Evolutionary conservation across 2,888 invertebrate genomes (phyloP).

Genomic region (Conus canariensis): DNA sequence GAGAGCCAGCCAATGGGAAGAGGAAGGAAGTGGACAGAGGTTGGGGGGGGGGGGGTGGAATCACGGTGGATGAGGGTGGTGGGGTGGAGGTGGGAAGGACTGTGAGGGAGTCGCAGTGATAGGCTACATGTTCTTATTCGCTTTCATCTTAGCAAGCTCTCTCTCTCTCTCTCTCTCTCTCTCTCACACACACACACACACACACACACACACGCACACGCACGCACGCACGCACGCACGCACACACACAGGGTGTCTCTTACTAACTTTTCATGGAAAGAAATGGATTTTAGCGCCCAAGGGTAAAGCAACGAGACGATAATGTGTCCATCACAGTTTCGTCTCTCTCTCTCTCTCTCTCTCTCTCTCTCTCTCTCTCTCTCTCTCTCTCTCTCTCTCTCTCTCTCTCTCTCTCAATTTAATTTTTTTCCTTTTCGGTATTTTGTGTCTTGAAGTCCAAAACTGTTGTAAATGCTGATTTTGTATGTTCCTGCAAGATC

Average conservation of each 20-base stretch:
- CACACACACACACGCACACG: not conserved
- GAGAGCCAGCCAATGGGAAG: too few relatives aligned
- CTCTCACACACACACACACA: conserved; percentile 23
- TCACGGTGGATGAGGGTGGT: too few relatives aligned
- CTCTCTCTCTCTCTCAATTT: not conserved
- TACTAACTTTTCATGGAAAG: not conserved
- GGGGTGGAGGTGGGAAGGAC: too few relatives aligned
- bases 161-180: not conserved
- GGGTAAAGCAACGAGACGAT: too few relatives aligned
- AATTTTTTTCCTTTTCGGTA: not conserved
- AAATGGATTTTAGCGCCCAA: too few relatives aligned
- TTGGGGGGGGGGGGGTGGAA: too few relatives aligned
- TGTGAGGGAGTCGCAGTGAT: not conserved
- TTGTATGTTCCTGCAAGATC: too few relatives aligned
- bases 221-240: conserved; percentile 19
- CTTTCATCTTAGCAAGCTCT: not conserved
- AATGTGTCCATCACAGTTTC: not conserved
- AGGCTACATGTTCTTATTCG: not conserved
- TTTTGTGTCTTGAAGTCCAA: too few relatives aligned
- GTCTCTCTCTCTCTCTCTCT: conserved; percentile 25
- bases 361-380: conserved; percentile 41
- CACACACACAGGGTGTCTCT: conserved; percentile 3
- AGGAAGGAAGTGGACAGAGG: not conserved
- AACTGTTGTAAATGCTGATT: too few relatives aligned
- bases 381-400: conserved; percentile 15